Conservation (phyloP, 2,113 vertebrate genomes). For the Corythornis cristatus region DNA sequence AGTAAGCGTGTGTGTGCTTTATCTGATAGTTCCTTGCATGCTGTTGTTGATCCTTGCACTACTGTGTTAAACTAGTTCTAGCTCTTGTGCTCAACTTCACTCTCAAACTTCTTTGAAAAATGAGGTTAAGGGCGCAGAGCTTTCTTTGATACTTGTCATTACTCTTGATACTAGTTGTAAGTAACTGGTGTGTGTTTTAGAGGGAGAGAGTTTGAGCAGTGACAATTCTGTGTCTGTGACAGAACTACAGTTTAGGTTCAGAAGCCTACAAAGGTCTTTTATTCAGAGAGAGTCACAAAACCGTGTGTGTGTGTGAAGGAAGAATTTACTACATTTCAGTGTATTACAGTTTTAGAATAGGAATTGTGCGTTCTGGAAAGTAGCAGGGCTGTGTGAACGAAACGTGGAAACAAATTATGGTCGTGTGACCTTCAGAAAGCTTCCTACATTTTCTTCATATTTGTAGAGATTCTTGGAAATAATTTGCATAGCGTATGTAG, state of each 20-base stretch:
- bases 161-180: not conserved
- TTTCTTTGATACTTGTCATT: not conserved
- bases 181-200: not conserved
- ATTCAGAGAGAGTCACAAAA: not conserved
- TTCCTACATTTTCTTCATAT: not conserved
- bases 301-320: not conserved
- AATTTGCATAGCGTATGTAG: not conserved
- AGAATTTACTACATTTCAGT: not conserved
- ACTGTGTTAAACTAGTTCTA: not conserved
- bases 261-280: not conserved
- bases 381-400: not conserved
- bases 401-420: not conserved
- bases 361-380: not conserved
- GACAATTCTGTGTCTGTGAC: accelerated
- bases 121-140: not conserved
- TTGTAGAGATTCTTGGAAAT: not conserved
- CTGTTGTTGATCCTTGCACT: not conserved
- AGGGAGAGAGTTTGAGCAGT: not conserved
- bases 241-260: not conserved
- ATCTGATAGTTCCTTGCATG: not conserved
- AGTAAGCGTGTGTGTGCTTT: not conserved
- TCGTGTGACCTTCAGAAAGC: not conserved
- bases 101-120: not conserved
- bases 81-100: not conserved
- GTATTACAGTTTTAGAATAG: not conserved